Conservation (phyloP, 2,797 vertebrate species). For the Galagoides demidoff region DNA sequence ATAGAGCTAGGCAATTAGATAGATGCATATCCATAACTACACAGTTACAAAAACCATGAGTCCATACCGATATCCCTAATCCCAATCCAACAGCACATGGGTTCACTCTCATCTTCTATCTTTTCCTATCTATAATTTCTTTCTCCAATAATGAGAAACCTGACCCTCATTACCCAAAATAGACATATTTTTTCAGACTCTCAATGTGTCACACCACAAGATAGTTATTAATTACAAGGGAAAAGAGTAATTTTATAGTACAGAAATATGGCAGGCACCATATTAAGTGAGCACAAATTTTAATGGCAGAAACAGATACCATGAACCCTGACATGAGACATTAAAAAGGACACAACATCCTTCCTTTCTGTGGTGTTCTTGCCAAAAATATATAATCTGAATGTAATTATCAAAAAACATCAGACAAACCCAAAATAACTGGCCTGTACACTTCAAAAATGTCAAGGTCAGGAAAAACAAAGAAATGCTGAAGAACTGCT, state of each 20-base stretch:
- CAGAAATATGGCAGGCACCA: not conserved
- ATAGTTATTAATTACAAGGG: not conserved
- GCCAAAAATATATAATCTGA: constrained; percentile 67
- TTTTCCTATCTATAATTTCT: not conserved
- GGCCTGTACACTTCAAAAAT: constrained; percentile 66
- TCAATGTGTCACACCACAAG: constrained; percentile 15
- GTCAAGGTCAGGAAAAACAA: constrained; percentile 73
- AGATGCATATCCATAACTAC: not conserved
- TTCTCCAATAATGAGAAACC: not conserved
- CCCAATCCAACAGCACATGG: not conserved
- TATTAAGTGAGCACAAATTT: not conserved
- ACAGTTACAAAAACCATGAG: not conserved
- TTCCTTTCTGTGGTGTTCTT: constrained; percentile 35
- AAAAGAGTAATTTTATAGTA: constrained; percentile 2
- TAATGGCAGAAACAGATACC: not conserved
- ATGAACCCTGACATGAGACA: not conserved
- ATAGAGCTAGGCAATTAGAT: not conserved
- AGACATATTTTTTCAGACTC: constrained; percentile 35
- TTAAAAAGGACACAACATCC: constrained; percentile 35
- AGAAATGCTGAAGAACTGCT: constrained; percentile 46
- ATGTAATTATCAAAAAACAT: constrained; percentile 78
- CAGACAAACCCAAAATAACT: constrained; percentile 76
- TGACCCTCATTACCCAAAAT: not conserved
- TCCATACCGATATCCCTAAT: not conserved
- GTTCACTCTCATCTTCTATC: not conserved